Base-by-base conservation (phyloP, 2,113 vertebrate species). In the Muntiacus reevesi region DNA sequence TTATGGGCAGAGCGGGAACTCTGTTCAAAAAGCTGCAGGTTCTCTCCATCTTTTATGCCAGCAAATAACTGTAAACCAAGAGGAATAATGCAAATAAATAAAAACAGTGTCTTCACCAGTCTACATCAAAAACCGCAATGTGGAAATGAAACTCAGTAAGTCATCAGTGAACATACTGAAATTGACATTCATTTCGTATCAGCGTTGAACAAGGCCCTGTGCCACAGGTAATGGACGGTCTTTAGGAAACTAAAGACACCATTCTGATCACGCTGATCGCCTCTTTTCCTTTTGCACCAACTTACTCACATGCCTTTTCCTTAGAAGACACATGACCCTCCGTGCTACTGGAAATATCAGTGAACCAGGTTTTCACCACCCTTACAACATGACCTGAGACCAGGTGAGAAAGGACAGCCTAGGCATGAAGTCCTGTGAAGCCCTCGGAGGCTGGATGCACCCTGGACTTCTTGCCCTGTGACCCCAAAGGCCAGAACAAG, bases 1-100 rank as follows among this genome's bases (percentile, higher is more conserved):
- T 99, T 99, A 79, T 99, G 98, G 0, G 99, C 96, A 5, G 99
- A 99, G 57, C 99, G 99, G 7, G 98, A 98, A 2, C 99, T 99
- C 0, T 95, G 87, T 98, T 99, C 99, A 78, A 99, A 99, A 95
- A 99, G 98, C 36, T 98, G 98, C 64, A 99, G 98, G 0, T 98
- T 98, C 91, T 99, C 99, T 3, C 99, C 99, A 23, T 98, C 97
- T 71, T 98, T 89, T 40, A 99, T 97, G 59, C 14, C 94, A 2
- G 99, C 99, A 98, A 99, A 99, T 81, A 99, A 93, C 99, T 99
- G 97, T 14, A 97, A 97, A 90, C 89, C 81, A 97, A 93, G 47
- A 97, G 7, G 11, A 93, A 94, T 36, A 94, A 91, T 2, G 50
- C n/a, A 82, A 64, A 78, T 23, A 76, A 62, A 64, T 54, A 54